Evolutionary conservation across 2,888 invertebrate species (phyloP).

Genomic region (Dyspetes luteomarginatus): DNA sequence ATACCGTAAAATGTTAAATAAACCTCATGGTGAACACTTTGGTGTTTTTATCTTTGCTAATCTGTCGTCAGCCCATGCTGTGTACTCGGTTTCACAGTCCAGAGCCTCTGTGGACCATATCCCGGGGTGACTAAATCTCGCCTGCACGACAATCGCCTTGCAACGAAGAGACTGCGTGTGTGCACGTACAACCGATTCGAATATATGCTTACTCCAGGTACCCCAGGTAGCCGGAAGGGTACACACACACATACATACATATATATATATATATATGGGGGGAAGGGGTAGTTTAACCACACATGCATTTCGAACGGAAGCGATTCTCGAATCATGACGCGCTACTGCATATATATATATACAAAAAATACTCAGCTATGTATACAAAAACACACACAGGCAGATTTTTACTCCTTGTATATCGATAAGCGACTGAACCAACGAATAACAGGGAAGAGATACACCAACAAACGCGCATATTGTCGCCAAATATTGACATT

Average conservation of each 20-base stretch:
- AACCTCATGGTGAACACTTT: not conserved
- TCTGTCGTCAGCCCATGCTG: slow-evolving; percentile 72
- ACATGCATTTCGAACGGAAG: slow-evolving; percentile 46
- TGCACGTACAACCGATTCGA: slow-evolving; percentile 14
- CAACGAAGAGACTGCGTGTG: not conserved
- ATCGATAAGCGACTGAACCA: slow-evolving; percentile 61
- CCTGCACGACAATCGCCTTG: slow-evolving; percentile 8
- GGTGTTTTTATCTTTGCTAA: slow-evolving; percentile 63
- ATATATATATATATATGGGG: no score
- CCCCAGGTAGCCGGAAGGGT: slow-evolving; percentile 10
- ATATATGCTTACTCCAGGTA: no score
- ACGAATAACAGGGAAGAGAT: slow-evolving; percentile 29
- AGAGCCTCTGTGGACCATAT: not conserved
- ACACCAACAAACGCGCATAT: slow-evolving; percentile 55
- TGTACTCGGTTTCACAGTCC: slow-evolving; percentile 2
- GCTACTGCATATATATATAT: not conserved
- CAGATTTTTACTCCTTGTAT: not conserved
- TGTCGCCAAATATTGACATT: slow-evolving; percentile 59
- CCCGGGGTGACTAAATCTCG: slow-evolving; percentile 13
- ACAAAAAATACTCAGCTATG: no score
- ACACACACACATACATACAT: slow-evolving; percentile 29
- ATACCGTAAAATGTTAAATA: no score
- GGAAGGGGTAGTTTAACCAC: no score
- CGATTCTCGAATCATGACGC: slow-evolving; percentile 11
- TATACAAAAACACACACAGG: not conserved